These are phyloP conservation scores for Byasa hedistus DNA, from an alignment of 2,888 invertebrate species.

Conservation along the genomic window DNA sequence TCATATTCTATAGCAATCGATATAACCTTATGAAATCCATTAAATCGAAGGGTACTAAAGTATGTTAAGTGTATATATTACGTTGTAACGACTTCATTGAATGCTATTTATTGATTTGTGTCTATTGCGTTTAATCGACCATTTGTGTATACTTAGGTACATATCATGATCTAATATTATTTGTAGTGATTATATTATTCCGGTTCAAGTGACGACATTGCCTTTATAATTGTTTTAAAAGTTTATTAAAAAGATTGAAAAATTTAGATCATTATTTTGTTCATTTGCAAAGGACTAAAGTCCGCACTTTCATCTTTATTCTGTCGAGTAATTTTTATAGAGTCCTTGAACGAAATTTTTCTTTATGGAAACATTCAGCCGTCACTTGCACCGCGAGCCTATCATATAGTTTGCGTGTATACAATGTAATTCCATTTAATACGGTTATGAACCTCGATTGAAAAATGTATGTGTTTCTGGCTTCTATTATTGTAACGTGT, in stretches of 20 bases:
- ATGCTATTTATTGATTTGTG: conserved; percentile 75
- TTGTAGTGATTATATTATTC: conserved; percentile 42
- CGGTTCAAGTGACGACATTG: conserved; percentile 41
- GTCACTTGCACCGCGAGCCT: conserved; percentile 29
- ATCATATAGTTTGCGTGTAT: conserved; percentile 29
- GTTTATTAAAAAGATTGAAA: not conserved
- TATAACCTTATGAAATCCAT: conserved; percentile 71
- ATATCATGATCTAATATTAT: conserved; percentile 73
- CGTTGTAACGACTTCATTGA: conserved; percentile 64
- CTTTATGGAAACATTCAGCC: conserved; percentile 16
- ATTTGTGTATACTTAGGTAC: conserved; percentile 77
- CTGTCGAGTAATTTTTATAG: not conserved
- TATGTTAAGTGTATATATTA: conserved; percentile 73
- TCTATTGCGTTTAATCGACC: conserved; percentile 70
- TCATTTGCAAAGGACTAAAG: too few species aligned
- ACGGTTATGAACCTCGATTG: conserved; percentile 65
- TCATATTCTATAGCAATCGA: conserved; percentile 65
- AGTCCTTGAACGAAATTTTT: not conserved
- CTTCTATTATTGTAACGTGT: conserved; percentile 45
- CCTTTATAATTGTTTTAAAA: not conserved
- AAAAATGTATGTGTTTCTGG: conserved; percentile 46
- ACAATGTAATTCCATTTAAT: conserved; percentile 49
- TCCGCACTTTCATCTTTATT: not conserved
- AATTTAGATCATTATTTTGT: too few species aligned
- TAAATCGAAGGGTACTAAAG: conserved; percentile 78